Conservation (phyloP, 2,113 vertebrate species). For the Poeciliopsis prolifica region DNA sequence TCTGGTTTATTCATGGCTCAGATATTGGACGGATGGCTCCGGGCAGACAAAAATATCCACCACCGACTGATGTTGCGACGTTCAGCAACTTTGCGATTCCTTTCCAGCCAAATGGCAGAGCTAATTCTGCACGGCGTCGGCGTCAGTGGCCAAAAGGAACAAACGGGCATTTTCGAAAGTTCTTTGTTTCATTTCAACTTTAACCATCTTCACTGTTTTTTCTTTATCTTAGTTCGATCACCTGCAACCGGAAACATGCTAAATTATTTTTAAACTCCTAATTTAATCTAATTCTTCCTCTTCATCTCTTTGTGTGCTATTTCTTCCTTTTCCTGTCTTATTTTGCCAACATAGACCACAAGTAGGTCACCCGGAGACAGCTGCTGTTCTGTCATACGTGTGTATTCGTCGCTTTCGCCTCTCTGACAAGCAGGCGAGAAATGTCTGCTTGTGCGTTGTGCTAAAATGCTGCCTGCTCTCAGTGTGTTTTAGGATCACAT, state of each 20-base stretch:
- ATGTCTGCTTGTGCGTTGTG: background rate
- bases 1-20: constrained; percentile 21
- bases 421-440: too few species aligned
- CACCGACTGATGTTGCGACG: background rate
- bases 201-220: background rate
- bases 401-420: background rate
- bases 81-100: constrained; percentile 18
- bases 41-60: constrained; percentile 1
- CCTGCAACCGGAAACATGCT: background rate
- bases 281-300: too few species aligned
- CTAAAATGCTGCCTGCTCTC: background rate
- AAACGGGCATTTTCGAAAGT: background rate
- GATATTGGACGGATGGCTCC: constrained; percentile 2
- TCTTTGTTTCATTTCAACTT: background rate
- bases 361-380: background rate
- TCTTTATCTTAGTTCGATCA: background rate
- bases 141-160: background rate
- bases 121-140: background rate
- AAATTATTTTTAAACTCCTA: too few species aligned
- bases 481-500: too few species aligned
- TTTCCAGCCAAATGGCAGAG: background rate
- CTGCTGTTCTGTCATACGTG: background rate
- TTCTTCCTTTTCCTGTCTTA: background rate
- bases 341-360: background rate
- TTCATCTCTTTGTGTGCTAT: background rate